These are phyloP conservation scores for Agapornis roseicollis DNA, from an alignment of 2,113 vertebrate genomes.

Conservation along the genomic window DNA sequence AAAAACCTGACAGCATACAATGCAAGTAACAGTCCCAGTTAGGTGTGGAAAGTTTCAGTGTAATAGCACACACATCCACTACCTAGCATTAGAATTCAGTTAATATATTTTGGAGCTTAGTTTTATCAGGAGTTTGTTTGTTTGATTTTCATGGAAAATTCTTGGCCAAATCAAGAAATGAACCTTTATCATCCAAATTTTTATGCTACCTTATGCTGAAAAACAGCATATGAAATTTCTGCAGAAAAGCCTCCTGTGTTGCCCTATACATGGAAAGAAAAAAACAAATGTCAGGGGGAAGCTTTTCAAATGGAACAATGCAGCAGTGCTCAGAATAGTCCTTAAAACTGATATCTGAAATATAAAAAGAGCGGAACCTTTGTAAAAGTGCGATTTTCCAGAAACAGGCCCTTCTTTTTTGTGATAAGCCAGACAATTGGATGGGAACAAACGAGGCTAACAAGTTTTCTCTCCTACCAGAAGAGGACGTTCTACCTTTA, in stretches of 20 bases:
- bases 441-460: neutral
- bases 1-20: neutral
- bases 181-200: neutral
- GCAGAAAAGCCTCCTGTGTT: neutral
- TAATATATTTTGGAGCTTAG: neutral
- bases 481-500: slow-evolving; percentile 36
- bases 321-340: neutral
- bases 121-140: neutral
- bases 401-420: neutral
- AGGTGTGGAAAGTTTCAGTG: neutral
- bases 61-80: neutral
- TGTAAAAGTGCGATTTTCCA: neutral
- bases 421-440: neutral
- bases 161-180: neutral
- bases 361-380: neutral
- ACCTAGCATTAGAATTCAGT: neutral
- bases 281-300: too few relatives aligned
- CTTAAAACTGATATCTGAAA: neutral
- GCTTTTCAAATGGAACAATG: neutral
- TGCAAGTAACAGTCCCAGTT: neutral
- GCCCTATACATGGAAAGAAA: neutral
- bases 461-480: slow-evolving; percentile 18
- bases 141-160: neutral
- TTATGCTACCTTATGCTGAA: neutral
- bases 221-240: neutral